Base-by-base conservation (phyloP, 2,888 invertebrate genomes). In the Cylloceria caligata region DNA sequence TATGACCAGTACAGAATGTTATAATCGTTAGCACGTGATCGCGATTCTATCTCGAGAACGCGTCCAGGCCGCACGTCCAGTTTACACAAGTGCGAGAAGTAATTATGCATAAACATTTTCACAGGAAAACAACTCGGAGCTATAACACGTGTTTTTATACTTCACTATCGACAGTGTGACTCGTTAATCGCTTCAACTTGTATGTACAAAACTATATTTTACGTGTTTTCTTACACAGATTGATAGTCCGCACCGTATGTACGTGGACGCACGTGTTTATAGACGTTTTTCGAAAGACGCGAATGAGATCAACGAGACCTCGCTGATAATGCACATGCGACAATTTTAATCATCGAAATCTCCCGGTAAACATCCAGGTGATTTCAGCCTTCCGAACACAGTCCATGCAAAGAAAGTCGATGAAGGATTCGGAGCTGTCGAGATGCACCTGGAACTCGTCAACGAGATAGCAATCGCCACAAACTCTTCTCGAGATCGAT, bases 21-120 rank as follows among this genome's bases (percentile, higher is more conserved):
- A 45, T 49, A 72, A 81, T 73, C 67, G 60, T 52, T 77, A 52
- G 71, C 76, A 77, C 76, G 67, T 76, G 76, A 57, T 27, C 52
- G 42, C 39, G 2, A 13, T 3, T 1, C 19, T 64, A 27, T 49
- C 19, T 62, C 13, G 49, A 3, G 19, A 55, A 47, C 36, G 34
- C 39, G 42, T 19, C 7, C n/a, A 42, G 19, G 19, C 11, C 30
- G 60, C 45, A 9, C 19, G 36, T 30, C 11, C 11, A 9, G 81
- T 72, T 62, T 62, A 62, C 71, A 72, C 57, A 76, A 62, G 62
- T 60, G 76, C 42, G n/a, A 39, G 65, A 69, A 57, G 21, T 34
- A n/a, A 81, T 68, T 72, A 52, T 68, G 76, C 62, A 57, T 72
- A 76, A 81, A 81, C 57, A 76, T 81, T 81, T 67, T 73, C 67